Base-by-base conservation (phyloP, 2,797 vertebrate species). In the Acanthopagrus latus region DNA sequence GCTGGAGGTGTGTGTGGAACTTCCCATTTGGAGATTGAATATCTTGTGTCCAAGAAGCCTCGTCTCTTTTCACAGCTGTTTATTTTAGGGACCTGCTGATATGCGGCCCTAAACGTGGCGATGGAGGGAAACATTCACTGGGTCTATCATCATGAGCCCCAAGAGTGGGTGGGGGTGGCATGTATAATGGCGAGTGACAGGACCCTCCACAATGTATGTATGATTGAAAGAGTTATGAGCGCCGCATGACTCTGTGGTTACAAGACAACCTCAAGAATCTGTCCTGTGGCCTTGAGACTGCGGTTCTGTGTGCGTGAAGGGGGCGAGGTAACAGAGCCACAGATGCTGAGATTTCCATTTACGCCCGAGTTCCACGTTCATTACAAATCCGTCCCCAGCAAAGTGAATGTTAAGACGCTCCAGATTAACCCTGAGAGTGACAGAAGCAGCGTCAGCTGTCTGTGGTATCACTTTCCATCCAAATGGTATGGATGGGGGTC, bases 391-490 rank as follows among this genome's bases (percentile, higher is more conserved):
- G 20, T 82, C 64, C 64, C 13, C 83, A 89, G 91, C 77, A 81
- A 91, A 92, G 87, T 88, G 86, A 92, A 93, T 87, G 91, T 90
- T 92, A 91, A 93, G 91, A 93, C 71, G 57, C 80, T 93, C 89
- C 90, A 87, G 91, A 93, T 94, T 88, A 94, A 93, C 92, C 87
- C 89, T 18, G 86, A 89, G 88, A 90, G 88, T 80, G 90, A 93
- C 91, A 90, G 85, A 90, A 86, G 91, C 89, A 77, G 91, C 81
- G 87, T 94, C 93, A 95, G 93, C 93, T 94, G 93, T 94, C 92
- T 25, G 78, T 43, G 78, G 90, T 94, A 93, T 94, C 93, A 94
- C 93, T 95, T 94, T 94, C 93, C 90, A 86, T 88, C 88, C 88
- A 93, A 93, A 93, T 91, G 92, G 91, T 89, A 91, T 89, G 89